Conservation (phyloP, 2,797 vertebrate species). For the Eulemur albifrons region DNA sequence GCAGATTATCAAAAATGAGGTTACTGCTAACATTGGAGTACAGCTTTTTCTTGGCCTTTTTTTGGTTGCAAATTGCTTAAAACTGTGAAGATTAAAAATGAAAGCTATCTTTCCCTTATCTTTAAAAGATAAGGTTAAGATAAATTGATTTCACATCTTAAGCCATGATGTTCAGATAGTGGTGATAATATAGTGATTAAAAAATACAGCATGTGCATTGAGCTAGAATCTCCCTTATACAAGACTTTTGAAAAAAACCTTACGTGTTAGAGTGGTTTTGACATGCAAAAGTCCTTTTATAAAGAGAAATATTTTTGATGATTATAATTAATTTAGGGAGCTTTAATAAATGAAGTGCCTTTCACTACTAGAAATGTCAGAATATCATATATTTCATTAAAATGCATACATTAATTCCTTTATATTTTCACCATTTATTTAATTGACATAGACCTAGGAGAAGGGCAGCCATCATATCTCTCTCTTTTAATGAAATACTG, state of each 20-base stretch:
- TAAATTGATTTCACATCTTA: not conserved
- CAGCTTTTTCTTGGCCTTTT: not conserved
- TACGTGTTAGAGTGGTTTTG: not conserved
- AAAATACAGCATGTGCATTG: not conserved
- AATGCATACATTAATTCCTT: not conserved
- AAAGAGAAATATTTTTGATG: not conserved
- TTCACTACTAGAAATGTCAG: not conserved
- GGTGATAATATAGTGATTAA: not conserved
- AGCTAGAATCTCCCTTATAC: not conserved
- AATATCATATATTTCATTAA: not conserved
- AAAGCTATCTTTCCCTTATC: not conserved
- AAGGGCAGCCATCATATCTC: not conserved
- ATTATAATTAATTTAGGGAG: not conserved
- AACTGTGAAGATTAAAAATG: not conserved
- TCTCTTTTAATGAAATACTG: not conserved
- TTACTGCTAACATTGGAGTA: not conserved
- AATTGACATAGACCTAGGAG: not conserved
- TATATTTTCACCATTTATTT: not conserved
- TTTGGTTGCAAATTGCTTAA: not conserved
- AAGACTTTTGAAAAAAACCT: not conserved
- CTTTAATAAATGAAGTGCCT: not conserved
- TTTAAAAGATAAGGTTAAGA: not conserved
- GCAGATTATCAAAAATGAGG: not conserved
- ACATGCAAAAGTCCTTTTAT: not conserved
- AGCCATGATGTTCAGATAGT: not conserved